Base-by-base conservation (phyloP, 2,797 vertebrate genomes). In the Hoplostethus mediterraneus region DNA sequence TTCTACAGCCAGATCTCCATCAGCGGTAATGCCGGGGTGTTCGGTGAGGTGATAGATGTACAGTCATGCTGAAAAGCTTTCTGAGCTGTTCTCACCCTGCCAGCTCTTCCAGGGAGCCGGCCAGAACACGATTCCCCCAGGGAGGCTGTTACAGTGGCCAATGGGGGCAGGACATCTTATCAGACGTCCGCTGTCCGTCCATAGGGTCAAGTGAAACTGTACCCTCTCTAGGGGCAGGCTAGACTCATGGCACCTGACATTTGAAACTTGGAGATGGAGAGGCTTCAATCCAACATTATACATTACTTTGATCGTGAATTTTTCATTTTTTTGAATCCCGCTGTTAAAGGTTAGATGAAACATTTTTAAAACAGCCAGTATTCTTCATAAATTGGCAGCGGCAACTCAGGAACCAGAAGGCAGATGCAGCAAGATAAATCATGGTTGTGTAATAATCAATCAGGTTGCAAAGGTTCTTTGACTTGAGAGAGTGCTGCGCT, bases 11-110 rank as follows among this genome's bases (percentile, higher is more conserved):
- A 74, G 71, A 59, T 72, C 67, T 76, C 82, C 62, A 73, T 87
- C 83, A 81, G 73, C 75, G 2, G 55, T 45, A 55, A 74, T 59
- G 42, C 53, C 71, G 25, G 63, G 57, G 68, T 75, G 77, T 73
- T 77, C 44, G 49, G 49, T 55, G 17, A 81, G 73, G 61, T 67
- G 71, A 80, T 52, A 70, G 74, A 82, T 56, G 54, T 64, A 61
- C 17, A 36, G 73, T 76, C 76, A 75, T 61, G 77, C 52, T 79
- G 67, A 89, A 83, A 79, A 79, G 56, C 76, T 56, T 57, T 85
- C 77, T 40, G 63, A 31, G 74, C 63, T 79, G 77, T 79, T 86
- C 80, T 86, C 84, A 79, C 83, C 52, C 51, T 72, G 61, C 63
- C 63, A 11, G 68, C 73, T 58, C 63, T 73, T 75, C 78, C 80